Evolutionary conservation across 2,113 vertebrate species (phyloP), one percentile per base, ranked within the genome.

Genomic region (Trematomus loennbergii): DNA sequence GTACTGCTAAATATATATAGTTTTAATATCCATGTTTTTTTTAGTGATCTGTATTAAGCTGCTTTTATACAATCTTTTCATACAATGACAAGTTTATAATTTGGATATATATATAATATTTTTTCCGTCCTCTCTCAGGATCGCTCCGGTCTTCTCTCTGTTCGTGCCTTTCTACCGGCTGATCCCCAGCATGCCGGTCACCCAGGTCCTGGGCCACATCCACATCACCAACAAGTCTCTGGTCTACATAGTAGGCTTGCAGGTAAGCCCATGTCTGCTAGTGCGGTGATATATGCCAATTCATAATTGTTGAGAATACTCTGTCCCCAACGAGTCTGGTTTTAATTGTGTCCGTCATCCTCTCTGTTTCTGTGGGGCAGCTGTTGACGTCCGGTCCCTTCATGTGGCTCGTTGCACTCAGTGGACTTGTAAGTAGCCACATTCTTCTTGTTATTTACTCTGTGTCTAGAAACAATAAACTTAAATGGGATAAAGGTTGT

Each of bases 181-280:
- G 78, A 96, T 99, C 90, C 98, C 98, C 66, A 96, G 93, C 87
- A 94, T 99, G 80, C 97, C 97, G 29, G 96, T 98, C 93, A 96
- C 97, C 65, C 97, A 97, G 86, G 92, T 98, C 69, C 92, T 99
- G 90, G 96, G 97, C 46, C 94, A 95, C 33, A 93, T 99, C 89
- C 94, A 96, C 85, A 96, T 99, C 94, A 99, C 97, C 86, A 99
- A 98, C 95, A 99, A 99, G 92, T 96, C 98, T 33, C 88, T 99
- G 88, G 96, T 99, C 90, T 99, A 99, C 92, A 94, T 99, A 60
- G 87, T 99, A 82, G 97, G 98, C 89, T 93, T 99, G 64, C 98
- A 99, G 97, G 98, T 99, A 92, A 62, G 67, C 25, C 12, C 17
- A 12, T 55, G 12, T 64, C 53, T 50, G 7, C 20, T n/a, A 0